Evolutionary conservation across 2,888 invertebrate genomes (phyloP).

Genomic region (Galeruca laticollis): DNA sequence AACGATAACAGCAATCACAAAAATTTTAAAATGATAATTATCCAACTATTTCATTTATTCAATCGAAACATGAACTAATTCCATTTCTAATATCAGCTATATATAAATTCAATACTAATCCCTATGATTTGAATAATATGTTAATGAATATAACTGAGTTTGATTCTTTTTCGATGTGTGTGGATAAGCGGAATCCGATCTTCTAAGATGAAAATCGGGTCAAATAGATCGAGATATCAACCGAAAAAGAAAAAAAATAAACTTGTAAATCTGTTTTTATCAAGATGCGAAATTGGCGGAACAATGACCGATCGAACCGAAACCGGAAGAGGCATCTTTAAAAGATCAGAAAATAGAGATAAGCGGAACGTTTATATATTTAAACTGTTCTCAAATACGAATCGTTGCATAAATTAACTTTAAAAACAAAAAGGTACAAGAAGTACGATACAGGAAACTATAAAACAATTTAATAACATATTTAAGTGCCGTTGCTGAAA

Average conservation of each 20-base stretch:
- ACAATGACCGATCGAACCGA: slow-evolving; percentile 62
- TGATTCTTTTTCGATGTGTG: background rate
- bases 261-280: slow-evolving; percentile 52
- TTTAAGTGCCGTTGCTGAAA: slow-evolving; percentile 65
- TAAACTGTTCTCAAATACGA: slow-evolving; percentile 59
- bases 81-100: no score
- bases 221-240: slow-evolving; percentile 56
- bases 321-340: slow-evolving; percentile 57
- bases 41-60: no score
- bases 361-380: slow-evolving; percentile 55
- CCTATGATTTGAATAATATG: no score
- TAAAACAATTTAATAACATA: slow-evolving; percentile 68
- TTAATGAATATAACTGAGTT: no score
- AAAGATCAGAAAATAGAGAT: slow-evolving; percentile 46
- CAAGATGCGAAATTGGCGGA: slow-evolving; percentile 61
- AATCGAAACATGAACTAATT: no score
- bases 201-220: slow-evolving; percentile 36
- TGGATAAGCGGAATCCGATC: background rate
- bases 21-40: no score
- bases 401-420: slow-evolving; percentile 64
- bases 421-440: slow-evolving; percentile 54
- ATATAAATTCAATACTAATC: no score
- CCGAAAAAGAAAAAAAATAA: slow-evolving; percentile 44
- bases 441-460: slow-evolving; percentile 63
- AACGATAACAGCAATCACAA: no score